Conservation (phyloP, 2,797 vertebrate species). For the Pipistrellus kuhlii region DNA sequence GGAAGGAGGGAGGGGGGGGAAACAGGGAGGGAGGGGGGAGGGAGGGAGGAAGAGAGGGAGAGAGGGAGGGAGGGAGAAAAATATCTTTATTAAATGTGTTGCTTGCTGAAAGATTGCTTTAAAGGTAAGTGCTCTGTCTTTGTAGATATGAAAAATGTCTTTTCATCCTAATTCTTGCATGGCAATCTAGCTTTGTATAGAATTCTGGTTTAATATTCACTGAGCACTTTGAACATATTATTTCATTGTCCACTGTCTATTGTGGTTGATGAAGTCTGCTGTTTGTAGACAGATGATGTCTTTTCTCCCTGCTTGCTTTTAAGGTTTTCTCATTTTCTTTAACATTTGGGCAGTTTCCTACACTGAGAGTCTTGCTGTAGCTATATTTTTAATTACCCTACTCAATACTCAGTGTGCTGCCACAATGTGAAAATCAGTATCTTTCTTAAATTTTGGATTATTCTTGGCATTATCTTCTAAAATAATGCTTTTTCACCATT, state of each 20-base stretch:
- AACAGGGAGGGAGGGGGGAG: not conserved
- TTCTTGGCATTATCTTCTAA: conserved; percentile 37
- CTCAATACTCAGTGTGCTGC: not conserved
- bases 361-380: not conserved
- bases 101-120: not conserved
- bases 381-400: conserved; percentile 47
- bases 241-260: not conserved
- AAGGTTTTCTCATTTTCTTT: conserved; percentile 58
- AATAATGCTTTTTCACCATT: not conserved
- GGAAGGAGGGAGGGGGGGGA: not conserved
- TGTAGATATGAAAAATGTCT: conserved; percentile 39
- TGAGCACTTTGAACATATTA: not conserved
- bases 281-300: conserved; percentile 4
- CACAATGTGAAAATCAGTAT: conserved; percentile 30
- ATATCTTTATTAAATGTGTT: not conserved
- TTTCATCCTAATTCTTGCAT: conserved; percentile 31
- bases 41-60: not conserved
- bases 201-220: conserved; percentile 38
- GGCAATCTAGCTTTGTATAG: not conserved
- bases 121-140: not conserved
- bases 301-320: conserved; percentile 37
- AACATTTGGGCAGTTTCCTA: conserved; percentile 53
- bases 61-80: not conserved
- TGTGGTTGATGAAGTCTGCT: not conserved
- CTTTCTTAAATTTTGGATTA: conserved; percentile 36